Base-by-base conservation (phyloP, 2,797 vertebrate genomes). In the Oreochromis grahami region DNA sequence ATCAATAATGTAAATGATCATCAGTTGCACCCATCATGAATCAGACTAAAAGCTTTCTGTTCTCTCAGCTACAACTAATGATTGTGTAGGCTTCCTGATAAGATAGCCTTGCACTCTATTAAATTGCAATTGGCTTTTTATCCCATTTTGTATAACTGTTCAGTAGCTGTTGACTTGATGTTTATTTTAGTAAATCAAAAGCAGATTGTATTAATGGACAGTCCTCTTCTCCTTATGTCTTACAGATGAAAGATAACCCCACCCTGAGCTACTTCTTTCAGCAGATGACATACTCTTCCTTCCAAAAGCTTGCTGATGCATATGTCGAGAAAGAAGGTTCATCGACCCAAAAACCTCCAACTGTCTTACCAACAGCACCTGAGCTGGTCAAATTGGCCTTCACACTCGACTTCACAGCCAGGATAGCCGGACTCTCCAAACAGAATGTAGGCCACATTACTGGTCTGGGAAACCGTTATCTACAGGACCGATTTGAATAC, bases 371-470 rank as follows among this genome's bases (percentile, higher is more conserved):
- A 0, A 51, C 88, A 2, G 96, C 93, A 5, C 96, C 95, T 0
- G 92, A 97, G n/a, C 94, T 97, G 86, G 95, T 97, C 50, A 95
- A 95, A 80, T 95, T 98, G 85, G 97, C 97, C n/a, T 97, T 97
- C 24, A 94, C 97, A 0, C 94, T 98, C 0, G 96, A 97, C 76
- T 96, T 98, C 26, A 97, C 97, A 0, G 97, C 97, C 85, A 96
- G 91, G 76, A 90, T 98, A 34, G 96, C 97, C 0, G 92, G 94
- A 5, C 96, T 97, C 70, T 96, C 96, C 43, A 94, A 86, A 78
- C 97, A 97, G 38, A 91, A 97, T 0, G 81, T 96, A 2, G 94
- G 96, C 32, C 95, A 97, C 83, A 96, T 99, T 82, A 97, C 98
- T 78, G 96, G 97, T 81, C 97, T 98, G 0, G 96, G 97, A 9